Evolutionary conservation across 2,888 invertebrate genomes (phyloP), one percentile per base, ranked within the genome.

Genomic region (Micoletzkya japonica): DNA sequence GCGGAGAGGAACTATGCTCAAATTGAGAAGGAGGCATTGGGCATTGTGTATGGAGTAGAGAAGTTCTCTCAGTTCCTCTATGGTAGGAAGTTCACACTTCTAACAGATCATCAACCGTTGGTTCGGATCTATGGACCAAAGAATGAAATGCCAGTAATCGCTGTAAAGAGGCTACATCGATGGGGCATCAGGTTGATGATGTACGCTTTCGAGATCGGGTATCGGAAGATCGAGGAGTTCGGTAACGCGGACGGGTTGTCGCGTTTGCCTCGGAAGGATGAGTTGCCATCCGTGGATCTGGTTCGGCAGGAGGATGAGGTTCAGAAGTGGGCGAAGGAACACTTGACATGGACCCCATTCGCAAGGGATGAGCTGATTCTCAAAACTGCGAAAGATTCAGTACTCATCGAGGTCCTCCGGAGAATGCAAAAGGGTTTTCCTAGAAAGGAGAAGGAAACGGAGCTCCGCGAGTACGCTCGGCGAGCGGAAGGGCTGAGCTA

Each of bases 51-150:
- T 79, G 85, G 86, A 3, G 73, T 87, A 0, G 64, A 81, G 20
- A 87, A 87, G 71, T 88, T 87, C 71, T 70, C 86, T 26, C 85
- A 84, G 0, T 88, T 87, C 71, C 74, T 88, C 0, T 86, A 87
- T 64, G 85, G 86, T 0, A 49, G 80, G 4, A 60, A 76, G 0
- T 86, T 87, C 28, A 74, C 74, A 0, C 77, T 88, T 0, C 73
- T 84, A 4, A 87, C 87, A 0, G 88, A 88, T 71, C 88, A 88
- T 70, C 85, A 87, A 71, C 86, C 88, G 0, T 77, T 89, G 39
- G 86, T 86, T 82, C 89, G 87, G 14, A 77, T 76, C 7, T 78
- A 72, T 60, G 78, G 76, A 17, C 56, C 64, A 0, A 77, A 75
- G 44, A 54, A 44, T 6, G 74, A 67, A 37, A 10, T 73, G 3